phyloP scores from a whole-genome alignment of 2,797 vertebrate species.

The Poecilia velifera region DNA sequence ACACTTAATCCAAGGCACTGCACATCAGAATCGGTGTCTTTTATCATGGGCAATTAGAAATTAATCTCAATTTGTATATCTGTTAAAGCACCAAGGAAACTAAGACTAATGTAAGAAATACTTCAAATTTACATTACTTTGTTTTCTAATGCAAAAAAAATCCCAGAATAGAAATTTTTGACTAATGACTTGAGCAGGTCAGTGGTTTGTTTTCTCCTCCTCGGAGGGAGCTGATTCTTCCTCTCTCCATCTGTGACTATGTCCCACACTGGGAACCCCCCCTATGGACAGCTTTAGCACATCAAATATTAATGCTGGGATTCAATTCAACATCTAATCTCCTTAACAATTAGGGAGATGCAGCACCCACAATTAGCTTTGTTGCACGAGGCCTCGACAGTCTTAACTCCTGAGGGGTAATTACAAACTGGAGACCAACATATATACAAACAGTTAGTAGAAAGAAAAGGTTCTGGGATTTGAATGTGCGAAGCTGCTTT shows the following conservation, averaged over 20 bases:
- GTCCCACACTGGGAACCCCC: slow-evolving; percentile 75
- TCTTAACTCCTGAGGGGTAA: slow-evolving; percentile 43
- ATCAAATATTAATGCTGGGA: slow-evolving; percentile 84
- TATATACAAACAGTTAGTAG: slow-evolving; percentile 8
- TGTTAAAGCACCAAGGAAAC: neutral
- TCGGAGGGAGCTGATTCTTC: slow-evolving; percentile 53
- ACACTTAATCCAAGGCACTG: neutral
- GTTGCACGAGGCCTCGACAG: slow-evolving; percentile 38
- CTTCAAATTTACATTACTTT: neutral
- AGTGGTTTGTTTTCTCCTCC: neutral
- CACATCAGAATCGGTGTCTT: neutral
- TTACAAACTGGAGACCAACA: slow-evolving; percentile 29
- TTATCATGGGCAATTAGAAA: neutral
- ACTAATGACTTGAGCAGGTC: slow-evolving; percentile 7
- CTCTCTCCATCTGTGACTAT: slow-evolving; percentile 76
- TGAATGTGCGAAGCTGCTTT: slow-evolving; percentile 17
- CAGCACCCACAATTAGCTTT: slow-evolving; percentile 52
- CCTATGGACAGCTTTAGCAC: slow-evolving; percentile 78
- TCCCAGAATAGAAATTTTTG: neutral
- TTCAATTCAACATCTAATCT: slow-evolving; percentile 81
- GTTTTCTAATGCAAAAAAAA: neutral
- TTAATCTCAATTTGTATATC: neutral
- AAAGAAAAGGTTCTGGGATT: slow-evolving; percentile 30
- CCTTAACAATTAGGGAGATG: slow-evolving; percentile 70
- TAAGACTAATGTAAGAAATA: neutral